These are phyloP conservation scores for Phyllotis vaccarum DNA, from an alignment of 2,797 vertebrate species.

Conservation along the genomic window DNA sequence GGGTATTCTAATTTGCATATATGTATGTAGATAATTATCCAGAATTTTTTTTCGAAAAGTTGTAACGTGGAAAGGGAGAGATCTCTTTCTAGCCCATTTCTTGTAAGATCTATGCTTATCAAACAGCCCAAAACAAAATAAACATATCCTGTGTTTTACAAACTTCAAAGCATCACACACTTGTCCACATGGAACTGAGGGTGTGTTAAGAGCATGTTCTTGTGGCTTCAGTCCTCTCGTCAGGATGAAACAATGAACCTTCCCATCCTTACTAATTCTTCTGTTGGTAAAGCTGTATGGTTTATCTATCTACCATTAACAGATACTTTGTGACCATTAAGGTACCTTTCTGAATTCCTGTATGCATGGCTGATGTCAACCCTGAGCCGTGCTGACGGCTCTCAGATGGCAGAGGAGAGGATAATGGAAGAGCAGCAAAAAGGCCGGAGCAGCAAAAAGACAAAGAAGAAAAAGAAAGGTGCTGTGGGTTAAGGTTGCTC, in stretches of 20 bases:
- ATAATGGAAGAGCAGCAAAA: conserved; percentile 98
- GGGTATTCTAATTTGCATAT: neutral
- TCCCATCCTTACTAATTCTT: neutral
- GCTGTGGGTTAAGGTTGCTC: no score
- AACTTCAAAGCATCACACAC: neutral
- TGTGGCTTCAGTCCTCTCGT: neutral
- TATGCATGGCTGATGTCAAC: conserved; percentile 99
- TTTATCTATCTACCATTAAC: neutral
- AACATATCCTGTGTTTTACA: neutral
- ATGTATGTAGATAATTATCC: neutral
- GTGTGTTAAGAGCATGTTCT: neutral
- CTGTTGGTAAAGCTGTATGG: neutral
- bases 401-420: conserved; percentile 98
- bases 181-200: neutral
- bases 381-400: conserved; percentile 97
- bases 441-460: conserved; percentile 98
- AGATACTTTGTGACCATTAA: conserved; percentile 77
- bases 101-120: neutral
- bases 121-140: neutral
- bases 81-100: conserved; percentile 28
- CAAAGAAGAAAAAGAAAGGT: conserved; percentile 99
- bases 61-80: neutral
- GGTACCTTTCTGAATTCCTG: conserved; percentile 98
- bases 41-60: conserved; percentile 60
- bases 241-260: neutral